Conservation (phyloP, 2,888 invertebrate species). For the Unio delphinus region DNA sequence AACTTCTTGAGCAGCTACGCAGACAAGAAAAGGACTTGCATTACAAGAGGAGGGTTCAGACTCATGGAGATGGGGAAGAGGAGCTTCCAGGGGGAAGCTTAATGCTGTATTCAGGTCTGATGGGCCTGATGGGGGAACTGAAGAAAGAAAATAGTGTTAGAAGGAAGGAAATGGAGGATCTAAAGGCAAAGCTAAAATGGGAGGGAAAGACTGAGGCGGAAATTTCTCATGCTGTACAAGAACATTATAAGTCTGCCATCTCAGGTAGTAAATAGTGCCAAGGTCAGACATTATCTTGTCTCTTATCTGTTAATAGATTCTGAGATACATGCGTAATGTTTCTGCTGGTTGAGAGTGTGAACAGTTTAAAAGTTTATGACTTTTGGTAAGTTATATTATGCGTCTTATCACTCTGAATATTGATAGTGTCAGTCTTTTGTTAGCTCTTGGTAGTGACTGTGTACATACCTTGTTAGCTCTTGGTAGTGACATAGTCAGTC, state of each 20-base stretch:
- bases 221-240: slow-evolving; percentile 31
- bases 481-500: no score
- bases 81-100: slow-evolving; percentile 45
- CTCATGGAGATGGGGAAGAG: slow-evolving; percentile 25
- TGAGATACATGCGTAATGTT: no score
- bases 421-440: no score
- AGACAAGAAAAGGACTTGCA: slow-evolving; percentile 39
- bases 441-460: no score
- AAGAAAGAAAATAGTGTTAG: slow-evolving; percentile 34
- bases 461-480: no score
- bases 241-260: slow-evolving; percentile 36
- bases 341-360: no score
- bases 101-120: slow-evolving; percentile 40
- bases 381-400: no score
- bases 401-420: no score
- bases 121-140: slow-evolving; percentile 57
- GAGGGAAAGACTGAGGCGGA: slow-evolving; percentile 43
- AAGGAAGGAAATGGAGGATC: slow-evolving; percentile 38
- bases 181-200: slow-evolving; percentile 31
- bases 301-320: no score
- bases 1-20: slow-evolving; percentile 43
- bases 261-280: slow-evolving; percentile 24
- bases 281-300: no score
- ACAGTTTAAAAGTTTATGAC: no score
- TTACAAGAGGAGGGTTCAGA: slow-evolving; percentile 28